These are phyloP conservation scores for Dromius quadrimaculatus DNA, from an alignment of 2,888 invertebrate species.

Conservation along the genomic window DNA sequence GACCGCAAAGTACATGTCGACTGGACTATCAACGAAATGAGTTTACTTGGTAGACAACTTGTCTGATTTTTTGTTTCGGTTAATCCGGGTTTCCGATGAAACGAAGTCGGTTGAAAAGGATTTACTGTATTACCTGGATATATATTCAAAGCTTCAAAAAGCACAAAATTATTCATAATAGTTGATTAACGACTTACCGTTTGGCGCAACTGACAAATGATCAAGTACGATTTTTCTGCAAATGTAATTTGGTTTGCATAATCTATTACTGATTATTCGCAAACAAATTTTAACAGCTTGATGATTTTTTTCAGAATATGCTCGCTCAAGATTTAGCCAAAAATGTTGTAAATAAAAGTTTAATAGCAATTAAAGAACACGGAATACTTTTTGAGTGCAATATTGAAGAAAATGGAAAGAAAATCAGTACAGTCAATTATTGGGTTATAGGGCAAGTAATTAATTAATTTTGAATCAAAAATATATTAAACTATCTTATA, in stretches of 20 bases:
- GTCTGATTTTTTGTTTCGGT: too few species aligned
- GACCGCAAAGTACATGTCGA: too few species aligned
- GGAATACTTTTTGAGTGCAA: conserved; percentile 80
- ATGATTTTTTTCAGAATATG: conserved; percentile 62
- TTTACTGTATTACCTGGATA: too few species aligned
- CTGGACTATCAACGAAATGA: too few species aligned
- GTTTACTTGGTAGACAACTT: too few species aligned
- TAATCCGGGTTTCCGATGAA: too few species aligned
- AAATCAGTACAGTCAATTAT: conserved; percentile 71
- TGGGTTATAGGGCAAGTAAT: conserved; percentile 83
- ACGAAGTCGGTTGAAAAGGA: too few species aligned
- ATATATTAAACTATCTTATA: background rate
- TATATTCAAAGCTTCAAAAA: too few species aligned
- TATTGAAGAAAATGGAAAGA: conserved; percentile 64
- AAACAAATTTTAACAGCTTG: background rate
- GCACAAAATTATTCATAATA: too few species aligned
- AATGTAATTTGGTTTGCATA: background rate
- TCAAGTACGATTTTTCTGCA: too few species aligned
- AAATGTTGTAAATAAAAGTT: conserved; percentile 75
- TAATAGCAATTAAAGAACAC: conserved; percentile 86
- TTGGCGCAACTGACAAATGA: too few species aligned
- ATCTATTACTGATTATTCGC: conserved; percentile 6
- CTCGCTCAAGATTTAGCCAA: conserved; percentile 66
- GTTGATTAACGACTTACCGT: too few species aligned
- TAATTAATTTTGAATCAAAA: background rate